Conservation (phyloP, 2,888 invertebrate species). For the Drosophila longiperda region DNA sequence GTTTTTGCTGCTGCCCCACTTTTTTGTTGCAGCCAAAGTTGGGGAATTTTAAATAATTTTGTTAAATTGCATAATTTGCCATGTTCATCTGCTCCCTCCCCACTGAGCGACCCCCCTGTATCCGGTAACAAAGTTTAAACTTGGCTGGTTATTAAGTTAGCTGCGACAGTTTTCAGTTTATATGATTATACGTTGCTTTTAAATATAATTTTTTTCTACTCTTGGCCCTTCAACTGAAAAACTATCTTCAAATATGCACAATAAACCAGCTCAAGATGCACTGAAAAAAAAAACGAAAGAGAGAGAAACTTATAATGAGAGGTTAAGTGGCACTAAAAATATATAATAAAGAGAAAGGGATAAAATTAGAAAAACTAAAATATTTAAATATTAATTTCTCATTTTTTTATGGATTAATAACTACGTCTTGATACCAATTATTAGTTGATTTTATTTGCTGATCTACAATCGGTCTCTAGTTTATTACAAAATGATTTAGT, state of each 20-base stretch:
- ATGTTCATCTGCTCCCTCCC: conserved; percentile 36
- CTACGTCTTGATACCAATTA: too few species aligned
- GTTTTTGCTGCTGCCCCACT: conserved; percentile 51
- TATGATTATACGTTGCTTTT: conserved; percentile 71
- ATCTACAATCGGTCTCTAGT: background rate
- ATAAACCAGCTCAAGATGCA: conserved; percentile 47
- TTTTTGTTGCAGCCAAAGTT: conserved; percentile 61
- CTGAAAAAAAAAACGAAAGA: background rate
- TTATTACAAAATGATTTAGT: too few species aligned
- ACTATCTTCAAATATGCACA: conserved; percentile 50
- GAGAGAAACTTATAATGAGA: background rate
- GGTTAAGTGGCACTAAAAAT: background rate
- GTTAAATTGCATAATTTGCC: conserved; percentile 77
- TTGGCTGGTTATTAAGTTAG: conserved; percentile 75
- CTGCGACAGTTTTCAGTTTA: conserved; percentile 68
- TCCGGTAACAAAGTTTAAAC: conserved; percentile 45
- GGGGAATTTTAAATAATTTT: conserved; percentile 75
- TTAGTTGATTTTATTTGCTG: background rate
- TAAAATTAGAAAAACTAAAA: background rate
- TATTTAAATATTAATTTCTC: background rate
- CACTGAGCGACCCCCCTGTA: background rate
- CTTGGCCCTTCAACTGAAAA: conserved; percentile 1
- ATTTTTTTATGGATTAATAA: background rate
- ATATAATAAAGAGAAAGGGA: background rate
- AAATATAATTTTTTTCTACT: conserved; percentile 20